These are phyloP conservation scores for Okamejei kenojei DNA, from an alignment of 2,797 vertebrate genomes.

Conservation along the genomic window DNA sequence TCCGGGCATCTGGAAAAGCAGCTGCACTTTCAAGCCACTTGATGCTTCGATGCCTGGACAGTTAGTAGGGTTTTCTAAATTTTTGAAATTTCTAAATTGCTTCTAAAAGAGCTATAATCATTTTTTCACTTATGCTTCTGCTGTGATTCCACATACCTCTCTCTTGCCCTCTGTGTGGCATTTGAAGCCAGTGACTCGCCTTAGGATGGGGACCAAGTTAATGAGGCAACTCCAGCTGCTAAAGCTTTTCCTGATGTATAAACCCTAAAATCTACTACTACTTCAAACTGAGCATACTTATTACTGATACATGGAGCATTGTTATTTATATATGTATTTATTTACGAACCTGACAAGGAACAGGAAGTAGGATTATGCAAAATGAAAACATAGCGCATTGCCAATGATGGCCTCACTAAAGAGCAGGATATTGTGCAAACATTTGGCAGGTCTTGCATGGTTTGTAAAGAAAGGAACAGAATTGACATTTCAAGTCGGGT, in stretches of 20 bases:
- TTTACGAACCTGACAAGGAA: not conserved
- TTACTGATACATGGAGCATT: not conserved
- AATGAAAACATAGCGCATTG: not conserved
- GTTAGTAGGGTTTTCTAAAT: too few species aligned
- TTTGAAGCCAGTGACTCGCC: not conserved
- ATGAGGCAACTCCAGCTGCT: not conserved
- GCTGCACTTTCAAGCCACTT: not conserved
- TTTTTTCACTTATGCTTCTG: too few species aligned
- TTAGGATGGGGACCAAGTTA: not conserved
- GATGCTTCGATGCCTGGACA: not conserved
- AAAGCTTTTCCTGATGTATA: not conserved
- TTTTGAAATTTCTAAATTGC: too few species aligned
- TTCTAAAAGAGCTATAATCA: too few species aligned
- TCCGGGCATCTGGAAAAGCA: too few species aligned
- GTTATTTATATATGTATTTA: not conserved
- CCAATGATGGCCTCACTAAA: not conserved
- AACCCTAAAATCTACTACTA: not conserved
- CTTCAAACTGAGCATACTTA: not conserved
- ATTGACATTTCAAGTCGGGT: too few species aligned
- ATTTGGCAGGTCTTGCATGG: too few species aligned
- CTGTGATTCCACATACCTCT: too few species aligned
- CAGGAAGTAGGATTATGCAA: not conserved
- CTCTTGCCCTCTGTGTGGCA: too few species aligned
- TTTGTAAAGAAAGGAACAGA: too few species aligned
- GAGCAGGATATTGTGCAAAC: too few species aligned